Evolutionary conservation across 2,888 invertebrate genomes (phyloP), one percentile per base, ranked within the genome.

Genomic region (Hirtodrosophila confusa): DNA sequence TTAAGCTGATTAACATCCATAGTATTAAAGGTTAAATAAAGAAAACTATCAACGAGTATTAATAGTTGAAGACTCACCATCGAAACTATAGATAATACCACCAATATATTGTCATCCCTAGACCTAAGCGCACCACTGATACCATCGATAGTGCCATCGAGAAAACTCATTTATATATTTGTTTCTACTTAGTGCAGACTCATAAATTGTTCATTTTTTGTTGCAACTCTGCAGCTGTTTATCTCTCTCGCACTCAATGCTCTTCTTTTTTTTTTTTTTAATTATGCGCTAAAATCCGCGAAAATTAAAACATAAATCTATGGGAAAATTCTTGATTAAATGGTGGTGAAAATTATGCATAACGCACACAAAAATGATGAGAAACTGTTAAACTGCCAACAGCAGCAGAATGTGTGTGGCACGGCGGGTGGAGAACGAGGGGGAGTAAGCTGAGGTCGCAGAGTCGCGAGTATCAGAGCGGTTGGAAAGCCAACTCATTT

Each of bases 261-360:
- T 3, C 11, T 12, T 3, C 11, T 12, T 41, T 33, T 24, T 51
- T 71, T 62, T 61, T 39, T 47, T 78, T 79, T 82, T 83, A 80
- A 80, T 80, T 78, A 86, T 67, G 66, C 75, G 68, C 68, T 54
- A 66, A 83, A 83, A 78, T 83, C 75, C 84, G 69, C 50, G 64
- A 84, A 82, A 86, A 86, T 87, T 71, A 77, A 78, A 82, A 86
- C 69, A 74, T 70, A 78, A 78, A 73, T 83, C 76, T 44, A 62
- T 69, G 61, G 43, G 51, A 64, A 68, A 75, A 60, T 61, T 70
- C 56, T 71, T 73, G 31, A 67, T 63, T 57, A 56, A 73, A 73
- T 69, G 73, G 54, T 56, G 62, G 48, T 63, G 63, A 40, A 77
- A 79, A 80, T 66, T 57, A 78, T 78, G 72, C 78, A 63, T 55